Evolutionary conservation across 1,140 invertebrate species (phyloP), one percentile per base, ranked within the genome.

Genomic region (Luehdorfia chinensis): DNA sequence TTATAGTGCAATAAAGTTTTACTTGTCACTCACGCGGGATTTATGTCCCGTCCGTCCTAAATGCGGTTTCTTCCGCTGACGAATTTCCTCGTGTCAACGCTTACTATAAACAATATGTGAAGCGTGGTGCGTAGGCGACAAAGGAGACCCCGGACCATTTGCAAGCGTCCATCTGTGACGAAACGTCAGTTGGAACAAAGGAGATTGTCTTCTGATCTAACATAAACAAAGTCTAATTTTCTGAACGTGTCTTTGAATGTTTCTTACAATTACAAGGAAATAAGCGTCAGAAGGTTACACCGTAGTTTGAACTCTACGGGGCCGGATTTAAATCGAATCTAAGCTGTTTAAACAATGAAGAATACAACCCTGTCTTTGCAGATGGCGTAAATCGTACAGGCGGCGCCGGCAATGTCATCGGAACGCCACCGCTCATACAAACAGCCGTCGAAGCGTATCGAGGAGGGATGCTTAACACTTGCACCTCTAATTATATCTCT

Each of bases 1-100:
- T 85, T 85, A 85, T 77, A 71, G 72, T 60, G 66, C 67, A 59
- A 75, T 85, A 85, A 85, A 85, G 68, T 83, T 81, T 80, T 64
- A 76, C 70, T 79, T 85, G 79, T 85, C 81, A 85, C 81, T 83
- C 74, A 73, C 39, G 14, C 56, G 56, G 62, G 74, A 75, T 85
- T 85, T 85, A 85, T 69, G 79, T 56, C 45, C 53, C 53, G 69
- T 64, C 50, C 75, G 77, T 67, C 76, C 78, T 66, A 67, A 73
- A 84, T 84, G 78, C 58, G 69, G 77, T 78, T 65, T 78, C 77
- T 79, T 81, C 77, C 75, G 75, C 75, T 71, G 67, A 77, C 70
- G 70, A 77, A 69, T 78, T 77, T 79, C 70, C 78, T 73, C 67
- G 57, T 81, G 77, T 84, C 77, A 79, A 72, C 75, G 64, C 63